Conservation (phyloP, 1,140 invertebrate genomes). For the Neodiprion fabricii region DNA sequence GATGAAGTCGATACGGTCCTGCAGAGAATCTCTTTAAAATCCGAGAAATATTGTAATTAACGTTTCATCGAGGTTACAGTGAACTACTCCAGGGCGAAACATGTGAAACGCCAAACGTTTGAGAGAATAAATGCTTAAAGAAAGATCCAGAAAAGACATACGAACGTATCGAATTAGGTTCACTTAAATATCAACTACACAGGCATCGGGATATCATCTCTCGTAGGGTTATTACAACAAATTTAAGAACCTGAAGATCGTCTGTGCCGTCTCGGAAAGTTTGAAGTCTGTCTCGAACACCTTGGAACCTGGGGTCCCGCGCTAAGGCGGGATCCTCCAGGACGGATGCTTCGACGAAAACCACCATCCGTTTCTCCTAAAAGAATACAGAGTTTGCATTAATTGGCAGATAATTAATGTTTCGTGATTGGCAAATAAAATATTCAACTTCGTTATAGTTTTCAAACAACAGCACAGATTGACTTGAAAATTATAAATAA, state of each 20-base stretch:
- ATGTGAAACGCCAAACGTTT: not conserved
- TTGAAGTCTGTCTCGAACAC: slow-evolving; percentile 83
- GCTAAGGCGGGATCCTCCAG: slow-evolving; percentile 81
- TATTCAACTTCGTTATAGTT: not conserved
- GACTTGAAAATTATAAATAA: too few relatives aligned
- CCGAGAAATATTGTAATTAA: slow-evolving; percentile 34
- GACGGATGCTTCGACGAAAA: slow-evolving; percentile 90
- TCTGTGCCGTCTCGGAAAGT: slow-evolving; percentile 90
- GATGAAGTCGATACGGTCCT: slow-evolving; percentile 96
- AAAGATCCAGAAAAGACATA: too few relatives aligned
- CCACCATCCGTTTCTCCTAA: slow-evolving; percentile 93
- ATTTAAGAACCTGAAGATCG: slow-evolving; percentile 68
- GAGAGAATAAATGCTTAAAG: not conserved
- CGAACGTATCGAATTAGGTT: too few relatives aligned
- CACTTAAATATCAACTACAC: too few relatives aligned
- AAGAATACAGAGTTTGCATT: slow-evolving; percentile 16
- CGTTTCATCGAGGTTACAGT: slow-evolving; percentile 4
- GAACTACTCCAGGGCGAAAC: not conserved
- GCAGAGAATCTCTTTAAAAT: slow-evolving; percentile 56
- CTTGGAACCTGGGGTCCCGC: slow-evolving; percentile 74
- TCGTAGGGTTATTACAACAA: not conserved
- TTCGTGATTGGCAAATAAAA: slow-evolving; percentile 16
- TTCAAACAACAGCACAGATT: too few relatives aligned
- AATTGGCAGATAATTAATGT: slow-evolving; percentile 13
- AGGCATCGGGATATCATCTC: not conserved